phyloP scores from a whole-genome alignment of 2,888 invertebrate species.

The Odontocolon sp. region DNA sequence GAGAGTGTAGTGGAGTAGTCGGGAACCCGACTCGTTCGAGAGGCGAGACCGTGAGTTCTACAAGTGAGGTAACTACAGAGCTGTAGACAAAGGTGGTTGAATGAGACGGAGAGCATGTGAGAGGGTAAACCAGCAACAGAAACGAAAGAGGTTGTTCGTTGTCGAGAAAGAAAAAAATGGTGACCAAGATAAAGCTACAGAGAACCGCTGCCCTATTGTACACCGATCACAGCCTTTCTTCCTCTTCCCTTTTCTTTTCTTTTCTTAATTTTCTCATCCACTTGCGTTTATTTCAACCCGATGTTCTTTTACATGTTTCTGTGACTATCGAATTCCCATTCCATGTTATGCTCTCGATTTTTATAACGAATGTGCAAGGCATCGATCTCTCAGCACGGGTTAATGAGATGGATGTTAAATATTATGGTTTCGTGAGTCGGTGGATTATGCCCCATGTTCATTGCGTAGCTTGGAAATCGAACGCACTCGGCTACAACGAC shows the following conservation, averaged over 20 bases:
- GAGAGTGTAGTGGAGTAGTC: slow-evolving; percentile 40
- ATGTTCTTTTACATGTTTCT: slow-evolving; percentile 28
- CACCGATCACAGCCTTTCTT: slow-evolving; percentile 15
- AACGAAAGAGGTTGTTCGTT: slow-evolving; percentile 16
- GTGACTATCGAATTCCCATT: background rate
- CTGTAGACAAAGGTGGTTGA: slow-evolving; percentile 48
- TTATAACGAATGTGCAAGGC: no score
- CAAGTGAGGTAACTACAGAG: slow-evolving; percentile 35
- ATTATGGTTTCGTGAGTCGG: slow-evolving; percentile 7
- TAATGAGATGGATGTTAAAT: slow-evolving; percentile 21
- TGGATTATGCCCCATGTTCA: background rate
- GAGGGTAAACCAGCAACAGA: slow-evolving; percentile 15
- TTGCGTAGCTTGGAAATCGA: slow-evolving; percentile 34
- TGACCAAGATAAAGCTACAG: background rate
- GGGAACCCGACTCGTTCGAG: no score
- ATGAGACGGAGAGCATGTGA: slow-evolving; percentile 41
- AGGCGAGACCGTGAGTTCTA: no score
- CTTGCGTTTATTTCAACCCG: slow-evolving; percentile 14
- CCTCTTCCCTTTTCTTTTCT: background rate
- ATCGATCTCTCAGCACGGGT: no score
- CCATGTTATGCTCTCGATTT: slow-evolving; percentile 3
- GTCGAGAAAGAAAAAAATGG: slow-evolving; percentile 17
- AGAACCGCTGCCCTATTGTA: slow-evolving; percentile 12
- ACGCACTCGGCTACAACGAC: slow-evolving; percentile 5
- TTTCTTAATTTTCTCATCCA: slow-evolving; percentile 8